phyloP scores from a whole-genome alignment of 2,113 vertebrate genomes.

The Aythya baeri region DNA sequence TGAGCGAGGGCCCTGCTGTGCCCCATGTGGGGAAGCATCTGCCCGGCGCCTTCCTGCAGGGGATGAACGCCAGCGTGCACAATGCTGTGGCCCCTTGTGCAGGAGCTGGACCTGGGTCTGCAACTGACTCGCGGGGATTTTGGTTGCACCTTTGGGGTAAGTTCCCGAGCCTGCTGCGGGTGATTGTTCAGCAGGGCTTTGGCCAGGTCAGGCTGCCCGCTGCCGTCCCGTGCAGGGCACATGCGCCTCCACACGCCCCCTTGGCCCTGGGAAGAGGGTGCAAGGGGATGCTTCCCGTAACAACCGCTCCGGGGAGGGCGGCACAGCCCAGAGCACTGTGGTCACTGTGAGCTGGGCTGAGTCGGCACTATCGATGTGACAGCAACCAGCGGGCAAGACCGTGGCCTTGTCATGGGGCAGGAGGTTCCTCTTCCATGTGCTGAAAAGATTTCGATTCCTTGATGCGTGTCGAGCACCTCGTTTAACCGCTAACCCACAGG shows the following conservation, averaged over 20 bases:
- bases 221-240: neutral
- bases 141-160: neutral
- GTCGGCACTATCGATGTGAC: rapidly evolving
- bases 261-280: neutral
- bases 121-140: neutral
- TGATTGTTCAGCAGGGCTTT: neutral
- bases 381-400: rapidly evolving
- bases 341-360: neutral
- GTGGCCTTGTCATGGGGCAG: neutral
- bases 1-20: too few relatives aligned
- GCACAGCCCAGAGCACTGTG: rapidly evolving
- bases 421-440: neutral
- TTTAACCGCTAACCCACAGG: rapidly evolving
- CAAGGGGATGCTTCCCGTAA: neutral
- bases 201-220: rapidly evolving
- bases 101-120: neutral
- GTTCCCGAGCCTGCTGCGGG: rapidly evolving
- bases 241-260: neutral
- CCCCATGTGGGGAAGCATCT: neutral
- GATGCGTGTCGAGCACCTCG: rapidly evolving
- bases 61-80: rapidly evolving
- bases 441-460: neutral
- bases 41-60: rapidly evolving
- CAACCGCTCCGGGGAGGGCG: rapidly evolving
- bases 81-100: too few relatives aligned